These are phyloP conservation scores for Loriculus beryllinus DNA, from an alignment of 2,797 vertebrate genomes.

Conservation along the genomic window DNA sequence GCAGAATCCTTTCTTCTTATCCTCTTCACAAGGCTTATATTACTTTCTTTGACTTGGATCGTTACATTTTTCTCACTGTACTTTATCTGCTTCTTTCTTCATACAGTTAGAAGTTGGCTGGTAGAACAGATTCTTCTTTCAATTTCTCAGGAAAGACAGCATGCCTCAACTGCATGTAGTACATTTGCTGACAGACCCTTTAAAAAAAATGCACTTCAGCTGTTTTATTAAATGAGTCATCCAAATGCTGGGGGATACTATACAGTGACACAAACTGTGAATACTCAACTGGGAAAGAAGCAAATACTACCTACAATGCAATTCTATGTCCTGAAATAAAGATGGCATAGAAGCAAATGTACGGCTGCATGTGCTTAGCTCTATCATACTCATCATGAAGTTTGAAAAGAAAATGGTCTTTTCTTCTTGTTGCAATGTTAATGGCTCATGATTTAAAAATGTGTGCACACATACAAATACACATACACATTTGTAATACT, in stretches of 20 bases:
- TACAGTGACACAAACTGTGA: neutral
- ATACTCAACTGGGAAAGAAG: neutral
- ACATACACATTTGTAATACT: neutral
- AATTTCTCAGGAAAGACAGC: neutral
- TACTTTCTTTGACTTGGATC: neutral
- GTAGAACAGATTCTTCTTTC: neutral
- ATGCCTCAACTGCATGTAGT: neutral
- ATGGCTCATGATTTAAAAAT: neutral
- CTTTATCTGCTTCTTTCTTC: neutral
- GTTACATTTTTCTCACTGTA: neutral
- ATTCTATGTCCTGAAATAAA: neutral
- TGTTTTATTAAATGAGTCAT: slow-evolving; percentile 21
- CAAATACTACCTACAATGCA: neutral
- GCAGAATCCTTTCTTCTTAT: neutral
- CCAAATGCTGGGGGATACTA: neutral
- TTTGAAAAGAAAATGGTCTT: neutral
- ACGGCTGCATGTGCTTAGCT: rapidly evolving
- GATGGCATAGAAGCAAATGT: neutral
- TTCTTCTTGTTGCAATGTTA: neutral
- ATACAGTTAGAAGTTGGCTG: neutral
- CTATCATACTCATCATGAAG: neutral
- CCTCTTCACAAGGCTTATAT: neutral
- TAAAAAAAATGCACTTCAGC: neutral
- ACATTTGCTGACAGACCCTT: neutral
- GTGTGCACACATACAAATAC: neutral